Evolutionary conservation across 2,888 invertebrate genomes (phyloP), one percentile per base, ranked within the genome.

Genomic region (Hipparchia sbordonii): DNA sequence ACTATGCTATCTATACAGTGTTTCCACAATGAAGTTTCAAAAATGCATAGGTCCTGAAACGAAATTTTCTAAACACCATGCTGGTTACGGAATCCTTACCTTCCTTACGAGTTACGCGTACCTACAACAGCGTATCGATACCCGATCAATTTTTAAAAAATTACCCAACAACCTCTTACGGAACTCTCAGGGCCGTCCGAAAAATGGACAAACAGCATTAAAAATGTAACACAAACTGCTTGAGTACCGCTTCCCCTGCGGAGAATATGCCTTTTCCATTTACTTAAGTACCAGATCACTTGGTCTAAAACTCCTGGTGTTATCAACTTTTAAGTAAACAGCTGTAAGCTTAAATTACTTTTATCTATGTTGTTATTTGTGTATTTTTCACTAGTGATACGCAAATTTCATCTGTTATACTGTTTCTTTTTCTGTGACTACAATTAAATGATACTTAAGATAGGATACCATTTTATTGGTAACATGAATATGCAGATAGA

Each of bases 181-280:
- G 56, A 67, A 56, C 67, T 67, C 67, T 57, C 57, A 66, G 46
- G 12, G 9, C 66, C 39, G 67, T 13, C 57, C 13, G 56, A 46
- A 67, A 57, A 67, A 57, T 46, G 67, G 56, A 56, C 56, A 57
- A 46, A 56, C 9, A 9, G 23, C 46, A 67, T 67, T 57, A 67
- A 67, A 67, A 67, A 67, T 67, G 56, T 57, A 67, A 13, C 57
- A 9, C 12, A 57, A 57, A 45, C 33, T 10, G 13, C 56, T 45
- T 33, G 46, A 52, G n/a, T 13, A 33, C 54, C 33, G 33, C 12
- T 52, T 6, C 23, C 9, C 33, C 52, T 7, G 33, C 33, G 33
- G 51, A 52, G 6, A 9, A 9, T 52, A 7, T 33, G 33, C 12
- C 12, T 13, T 10, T 52, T 1, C 2, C 33, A 2, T 33, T 12